phyloP scores from a whole-genome alignment of 2,113 vertebrate genomes.

The Urocynchramus pylzowi region DNA sequence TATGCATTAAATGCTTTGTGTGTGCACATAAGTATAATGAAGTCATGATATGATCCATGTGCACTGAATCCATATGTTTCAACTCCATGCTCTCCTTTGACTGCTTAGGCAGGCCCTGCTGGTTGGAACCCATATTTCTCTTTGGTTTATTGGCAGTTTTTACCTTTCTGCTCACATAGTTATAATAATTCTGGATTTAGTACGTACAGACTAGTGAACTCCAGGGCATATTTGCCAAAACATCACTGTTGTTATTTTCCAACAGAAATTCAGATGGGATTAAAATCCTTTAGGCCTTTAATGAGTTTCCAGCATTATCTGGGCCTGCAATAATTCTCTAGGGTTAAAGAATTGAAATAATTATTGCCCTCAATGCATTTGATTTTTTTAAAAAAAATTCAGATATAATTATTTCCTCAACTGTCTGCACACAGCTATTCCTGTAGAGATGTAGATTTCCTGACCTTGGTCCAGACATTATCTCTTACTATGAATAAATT shows the following conservation, averaged over 20 bases:
- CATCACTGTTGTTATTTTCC: constrained; percentile 45
- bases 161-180: background rate
- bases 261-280: constrained; percentile 33
- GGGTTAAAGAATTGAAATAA: constrained; percentile 63
- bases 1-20: background rate
- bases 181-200: background rate
- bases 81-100: background rate
- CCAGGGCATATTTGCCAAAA: background rate
- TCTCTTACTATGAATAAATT: constrained; percentile 70
- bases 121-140: background rate
- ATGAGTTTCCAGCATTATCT: constrained; percentile 67
- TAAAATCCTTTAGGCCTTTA: constrained; percentile 62
- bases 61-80: background rate
- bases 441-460: constrained; percentile 55
- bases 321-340: constrained; percentile 46
- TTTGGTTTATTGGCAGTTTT: background rate
- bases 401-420: constrained; percentile 68
- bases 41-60: background rate
- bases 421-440: constrained; percentile 25
- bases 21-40: background rate
- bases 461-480: constrained; percentile 65
- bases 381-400: background rate
- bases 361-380: constrained; percentile 55
- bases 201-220: background rate
- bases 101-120: background rate